These are phyloP conservation scores for Himalopsyche anomala DNA, from an alignment of 2,888 invertebrate species.

Conservation along the genomic window DNA sequence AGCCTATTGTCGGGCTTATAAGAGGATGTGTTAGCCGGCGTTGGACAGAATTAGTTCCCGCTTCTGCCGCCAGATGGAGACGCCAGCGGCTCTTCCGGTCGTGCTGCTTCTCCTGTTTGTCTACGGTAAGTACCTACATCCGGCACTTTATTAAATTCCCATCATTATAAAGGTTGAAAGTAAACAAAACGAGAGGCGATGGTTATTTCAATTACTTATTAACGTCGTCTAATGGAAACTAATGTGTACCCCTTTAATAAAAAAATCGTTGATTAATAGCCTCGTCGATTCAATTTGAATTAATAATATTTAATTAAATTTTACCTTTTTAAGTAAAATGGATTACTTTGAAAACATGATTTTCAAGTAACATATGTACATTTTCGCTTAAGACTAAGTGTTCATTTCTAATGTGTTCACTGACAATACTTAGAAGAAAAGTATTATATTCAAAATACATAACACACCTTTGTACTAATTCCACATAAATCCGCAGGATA, in stretches of 20 bases:
- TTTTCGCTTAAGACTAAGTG: no score
- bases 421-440: no score
- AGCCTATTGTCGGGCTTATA: conserved; percentile 52
- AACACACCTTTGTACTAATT: no score
- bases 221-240: conserved; percentile 29
- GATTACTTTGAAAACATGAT: neutral
- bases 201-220: conserved; percentile 46
- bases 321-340: neutral
- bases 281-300: neutral
- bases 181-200: conserved; percentile 43
- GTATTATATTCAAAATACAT: no score
- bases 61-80: conserved; percentile 63
- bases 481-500: no score
- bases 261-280: neutral
- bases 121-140: conserved; percentile 64
- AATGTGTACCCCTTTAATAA: conserved; percentile 22
- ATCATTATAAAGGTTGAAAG: conserved; percentile 47
- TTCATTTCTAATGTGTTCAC: no score
- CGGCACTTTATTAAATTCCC: conserved; percentile 63
- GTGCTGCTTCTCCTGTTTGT: conserved; percentile 61
- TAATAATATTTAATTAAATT: neutral
- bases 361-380: no score
- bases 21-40: conserved; percentile 61
- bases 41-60: conserved; percentile 61
- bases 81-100: conserved; percentile 62